A percentile compares a stretch with the other conserved stretches of the same genome.
These are phyloP conservation scores for Leucozona laternaria DNA, from an alignment of 2,888 invertebrate species.

Conservation along the genomic window DNA sequence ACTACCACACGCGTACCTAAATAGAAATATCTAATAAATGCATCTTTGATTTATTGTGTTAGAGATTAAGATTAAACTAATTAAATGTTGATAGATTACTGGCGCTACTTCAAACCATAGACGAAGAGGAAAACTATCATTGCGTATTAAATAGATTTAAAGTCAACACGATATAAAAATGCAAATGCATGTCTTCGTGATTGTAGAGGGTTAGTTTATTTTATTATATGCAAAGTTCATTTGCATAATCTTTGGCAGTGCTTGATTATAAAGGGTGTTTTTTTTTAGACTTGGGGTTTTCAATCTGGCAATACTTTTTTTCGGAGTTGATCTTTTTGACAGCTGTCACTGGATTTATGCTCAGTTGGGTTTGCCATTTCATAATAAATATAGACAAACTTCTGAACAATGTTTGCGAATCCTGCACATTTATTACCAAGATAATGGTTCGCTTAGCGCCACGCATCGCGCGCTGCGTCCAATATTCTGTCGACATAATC, in stretches of 20 bases:
- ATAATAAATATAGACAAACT: too few relatives aligned
- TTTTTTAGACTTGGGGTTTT: too few relatives aligned
- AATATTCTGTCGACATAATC: too few relatives aligned
- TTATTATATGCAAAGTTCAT: constrained; percentile 40
- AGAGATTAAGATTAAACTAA: constrained; percentile 7
- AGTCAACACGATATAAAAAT: not conserved
- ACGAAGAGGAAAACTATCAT: not conserved
- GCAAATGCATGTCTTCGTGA: not conserved
- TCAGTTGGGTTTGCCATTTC: too few relatives aligned
- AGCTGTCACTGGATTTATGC: too few relatives aligned
- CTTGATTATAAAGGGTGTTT: too few relatives aligned
- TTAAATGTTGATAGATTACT: constrained; percentile 10
- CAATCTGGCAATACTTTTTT: too few relatives aligned
- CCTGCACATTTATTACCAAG: too few relatives aligned
- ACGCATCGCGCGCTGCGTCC: too few relatives aligned
- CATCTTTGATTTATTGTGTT: constrained; percentile 23
- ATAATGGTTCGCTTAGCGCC: too few relatives aligned
- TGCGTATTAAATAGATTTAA: not conserved
- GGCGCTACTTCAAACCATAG: constrained; percentile 9
- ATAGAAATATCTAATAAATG: not conserved
- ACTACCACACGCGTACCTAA: not conserved
- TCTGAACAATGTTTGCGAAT: too few relatives aligned
- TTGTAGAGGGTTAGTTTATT: not conserved
- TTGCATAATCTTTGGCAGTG: constrained; percentile 46
- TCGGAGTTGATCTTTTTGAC: too few relatives aligned